phyloP scores from a whole-genome alignment of 2,113 vertebrate species.

The Pholis gunnellus region DNA sequence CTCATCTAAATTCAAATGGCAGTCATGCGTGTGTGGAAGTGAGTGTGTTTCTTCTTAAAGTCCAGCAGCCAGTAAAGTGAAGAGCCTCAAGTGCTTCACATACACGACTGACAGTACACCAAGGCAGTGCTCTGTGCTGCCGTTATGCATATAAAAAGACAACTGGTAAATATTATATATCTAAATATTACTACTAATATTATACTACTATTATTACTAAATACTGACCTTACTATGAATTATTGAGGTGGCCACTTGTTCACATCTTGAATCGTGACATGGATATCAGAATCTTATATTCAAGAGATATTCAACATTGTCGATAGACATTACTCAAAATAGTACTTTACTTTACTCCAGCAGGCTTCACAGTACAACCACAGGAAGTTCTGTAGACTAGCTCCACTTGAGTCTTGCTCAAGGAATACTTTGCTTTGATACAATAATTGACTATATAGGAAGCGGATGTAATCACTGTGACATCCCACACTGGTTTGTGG shows the following conservation, averaged over 20 bases:
- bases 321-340: neutral
- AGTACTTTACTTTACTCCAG: no score
- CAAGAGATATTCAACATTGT: neutral
- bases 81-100: slow-evolving; percentile 3
- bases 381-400: no score
- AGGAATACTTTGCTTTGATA: no score
- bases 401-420: no score
- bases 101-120: neutral
- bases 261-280: neutral
- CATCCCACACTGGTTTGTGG: no score
- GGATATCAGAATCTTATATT: neutral
- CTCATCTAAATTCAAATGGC: slow-evolving; percentile 54
- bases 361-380: no score
- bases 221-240: neutral
- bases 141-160: no score
- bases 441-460: no score
- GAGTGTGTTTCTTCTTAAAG: slow-evolving; percentile 11
- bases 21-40: slow-evolving; percentile 16
- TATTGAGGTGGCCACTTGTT: neutral
- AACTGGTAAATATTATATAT: no score
- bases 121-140: neutral
- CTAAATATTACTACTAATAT: no score
- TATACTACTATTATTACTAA: no score
- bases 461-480: no score
- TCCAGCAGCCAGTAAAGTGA: neutral